Evolutionary conservation across 2,113 vertebrate species (phyloP), one percentile per base, ranked within the genome.

Genomic region (Aegypius monachus): DNA sequence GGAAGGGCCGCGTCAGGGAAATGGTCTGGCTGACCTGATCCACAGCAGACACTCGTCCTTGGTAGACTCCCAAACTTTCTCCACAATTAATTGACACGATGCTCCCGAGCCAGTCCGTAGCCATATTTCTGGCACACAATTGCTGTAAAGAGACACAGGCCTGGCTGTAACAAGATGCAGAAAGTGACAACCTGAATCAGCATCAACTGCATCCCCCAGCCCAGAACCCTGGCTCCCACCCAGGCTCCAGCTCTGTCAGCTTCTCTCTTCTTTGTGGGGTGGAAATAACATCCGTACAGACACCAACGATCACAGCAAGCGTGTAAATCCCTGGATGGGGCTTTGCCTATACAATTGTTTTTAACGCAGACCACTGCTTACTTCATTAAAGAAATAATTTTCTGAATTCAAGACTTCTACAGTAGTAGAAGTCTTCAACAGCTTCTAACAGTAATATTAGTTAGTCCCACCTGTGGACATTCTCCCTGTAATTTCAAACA

Each of bases 71-170:
- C 93, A 99, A 75, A 63, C 99, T 99, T 29, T 99, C 98, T 18
- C 99, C 99, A 81, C 99, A 99, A 86, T 99, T 99, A 81, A 99
- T 99, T 5, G 99, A 99, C 94, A 99, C 99, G 52, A 99, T 98
- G 95, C 99, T 99, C 58, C 99, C 99, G 25, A 99, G 97, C 99
- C 99, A 99, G 93, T 99, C 99, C 1, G 99, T 97, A 91, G 99
- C 99, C 99, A 99, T 99, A 13, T 71, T 90, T 83, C 89, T 55
- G 50, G 66, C 38, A 71, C 83, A 13, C 58, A 50, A 65, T 10
- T 17, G 45, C 97, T 42, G 90, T 14, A 66, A 79, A 59, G 80
- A 32, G 38, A 93, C 34, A 19, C 71, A 34, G 81, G 72, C 81
- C 67, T 61, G 43, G 27, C 92, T 95, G 63, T 22, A 81, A 88